phyloP scores from a whole-genome alignment of 1,140 invertebrate genomes.

The Euwallacea similis region DNA sequence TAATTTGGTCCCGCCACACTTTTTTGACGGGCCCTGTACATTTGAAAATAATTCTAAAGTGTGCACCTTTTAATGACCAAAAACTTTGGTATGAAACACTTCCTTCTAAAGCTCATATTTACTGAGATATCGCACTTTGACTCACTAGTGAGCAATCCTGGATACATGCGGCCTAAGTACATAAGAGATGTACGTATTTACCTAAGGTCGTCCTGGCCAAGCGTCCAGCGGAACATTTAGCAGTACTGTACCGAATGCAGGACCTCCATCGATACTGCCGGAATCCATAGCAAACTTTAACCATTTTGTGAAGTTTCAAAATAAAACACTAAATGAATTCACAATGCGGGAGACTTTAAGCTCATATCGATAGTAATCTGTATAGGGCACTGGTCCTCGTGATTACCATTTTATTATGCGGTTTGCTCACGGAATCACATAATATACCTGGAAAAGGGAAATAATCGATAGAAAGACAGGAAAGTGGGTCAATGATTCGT shows the following conservation, averaged over 20 bases:
- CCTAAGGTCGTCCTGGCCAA: slow-evolving; percentile 7
- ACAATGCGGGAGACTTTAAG: neutral
- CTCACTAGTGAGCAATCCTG: too few relatives aligned
- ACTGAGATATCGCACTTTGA: too few relatives aligned
- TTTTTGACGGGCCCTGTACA: too few relatives aligned
- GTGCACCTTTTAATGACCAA: too few relatives aligned
- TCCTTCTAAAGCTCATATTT: too few relatives aligned
- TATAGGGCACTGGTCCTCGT: too few relatives aligned
- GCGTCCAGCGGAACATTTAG: neutral
- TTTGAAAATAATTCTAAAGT: too few relatives aligned
- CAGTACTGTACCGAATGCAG: neutral
- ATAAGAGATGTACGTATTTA: neutral
- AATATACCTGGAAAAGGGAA: neutral
- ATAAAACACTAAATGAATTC: neutral
- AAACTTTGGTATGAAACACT: too few relatives aligned
- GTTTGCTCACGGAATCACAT: too few relatives aligned
- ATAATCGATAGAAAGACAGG: neutral
- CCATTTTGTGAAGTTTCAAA: neutral
- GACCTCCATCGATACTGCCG: neutral
- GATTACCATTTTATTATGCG: too few relatives aligned
- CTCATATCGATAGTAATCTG: too few relatives aligned
- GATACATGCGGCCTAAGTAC: neutral
- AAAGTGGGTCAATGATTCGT: neutral
- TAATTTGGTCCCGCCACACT: too few relatives aligned
- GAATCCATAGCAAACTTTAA: neutral